These are phyloP conservation scores for Campoletis raptor DNA, from an alignment of 2,888 invertebrate genomes.

Conservation along the genomic window DNA sequence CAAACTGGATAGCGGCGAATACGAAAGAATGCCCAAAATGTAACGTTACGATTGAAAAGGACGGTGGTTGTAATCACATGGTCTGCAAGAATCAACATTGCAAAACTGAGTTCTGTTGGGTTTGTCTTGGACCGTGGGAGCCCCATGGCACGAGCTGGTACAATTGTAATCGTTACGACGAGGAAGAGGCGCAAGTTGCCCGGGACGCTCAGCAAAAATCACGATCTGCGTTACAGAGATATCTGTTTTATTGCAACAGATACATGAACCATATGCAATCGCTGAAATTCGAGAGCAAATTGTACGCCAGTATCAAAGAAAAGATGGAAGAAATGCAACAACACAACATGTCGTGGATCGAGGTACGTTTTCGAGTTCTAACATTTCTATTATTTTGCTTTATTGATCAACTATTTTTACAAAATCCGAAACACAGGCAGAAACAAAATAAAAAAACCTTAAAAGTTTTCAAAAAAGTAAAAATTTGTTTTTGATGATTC, in stretches of 20 bases:
- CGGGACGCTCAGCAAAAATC: conserved; percentile 98
- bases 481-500: too few species aligned
- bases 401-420: background rate
- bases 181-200: conserved; percentile 98
- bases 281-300: conserved; percentile 98
- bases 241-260: conserved; percentile 99
- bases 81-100: conserved; percentile 99
- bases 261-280: conserved; percentile 99
- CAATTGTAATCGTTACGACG: conserved; percentile 98
- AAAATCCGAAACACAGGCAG: background rate
- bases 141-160: conserved; percentile 99
- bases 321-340: conserved; percentile 99
- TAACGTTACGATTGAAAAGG: conserved; percentile 98
- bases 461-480: too few species aligned
- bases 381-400: background rate
- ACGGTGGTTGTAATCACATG: conserved; percentile 99
- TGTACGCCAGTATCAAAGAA: conserved; percentile 97
- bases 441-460: background rate
- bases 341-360: conserved; percentile 99
- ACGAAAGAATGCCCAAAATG: conserved; percentile 99
- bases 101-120: conserved; percentile 99
- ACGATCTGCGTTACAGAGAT: conserved; percentile 97
- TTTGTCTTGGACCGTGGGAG: conserved; percentile 99
- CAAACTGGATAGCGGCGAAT: conserved; percentile 99
- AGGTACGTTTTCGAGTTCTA: conserved; percentile 86